Evolutionary conservation across 2,888 invertebrate genomes (phyloP), one percentile per base, ranked within the genome.

Genomic region (Crematogaster levior): DNA sequence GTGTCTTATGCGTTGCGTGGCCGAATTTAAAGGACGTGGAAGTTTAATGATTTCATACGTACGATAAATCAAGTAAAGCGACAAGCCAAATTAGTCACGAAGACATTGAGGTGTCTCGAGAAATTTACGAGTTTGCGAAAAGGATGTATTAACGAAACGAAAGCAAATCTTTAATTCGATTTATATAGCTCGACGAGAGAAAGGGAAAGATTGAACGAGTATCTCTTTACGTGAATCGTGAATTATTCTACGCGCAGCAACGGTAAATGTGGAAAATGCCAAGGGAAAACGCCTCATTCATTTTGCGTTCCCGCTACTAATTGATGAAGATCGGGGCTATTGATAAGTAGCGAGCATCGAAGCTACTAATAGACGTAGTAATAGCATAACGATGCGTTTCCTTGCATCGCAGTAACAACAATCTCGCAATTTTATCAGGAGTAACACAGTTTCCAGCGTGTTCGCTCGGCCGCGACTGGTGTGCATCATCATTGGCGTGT

Each of bases 401-500:
- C 24, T 70, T 15, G n/a, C 21, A 3, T 53, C 37, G n/a, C 18
- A 18, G 18, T 58, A 58, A 40, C 21, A 43, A 4, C 24, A 40
- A 18, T 46, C 30, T 65, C 37, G 24, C 24, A 5, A 37, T 9
- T 27, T 82, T 86, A 88, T 83, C 40, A 63, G 12, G n/a, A 56
- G 48, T 63, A 43, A 77, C 68, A 56, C 63, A 24, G 40, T 51
- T 63, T 61, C 53, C 63, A 43, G 24, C 12, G 46, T 34, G 21
- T 70, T 43, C 30, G 43, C 46, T 43, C 12, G n/a, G 6, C 10
- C 12, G 34, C 80, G 73, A 70, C 82, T 73, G 68, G 27, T 80
- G 51, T 74, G 56, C n/a, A 34, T 48, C 30, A 12, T 60, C 30
- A 82, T 84, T 89, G 82, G 21, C 27, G 27, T 51, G 21, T 21